Conservation (phyloP, 1,140 invertebrate species). For the Hyposmocoma kahamanoa region DNA sequence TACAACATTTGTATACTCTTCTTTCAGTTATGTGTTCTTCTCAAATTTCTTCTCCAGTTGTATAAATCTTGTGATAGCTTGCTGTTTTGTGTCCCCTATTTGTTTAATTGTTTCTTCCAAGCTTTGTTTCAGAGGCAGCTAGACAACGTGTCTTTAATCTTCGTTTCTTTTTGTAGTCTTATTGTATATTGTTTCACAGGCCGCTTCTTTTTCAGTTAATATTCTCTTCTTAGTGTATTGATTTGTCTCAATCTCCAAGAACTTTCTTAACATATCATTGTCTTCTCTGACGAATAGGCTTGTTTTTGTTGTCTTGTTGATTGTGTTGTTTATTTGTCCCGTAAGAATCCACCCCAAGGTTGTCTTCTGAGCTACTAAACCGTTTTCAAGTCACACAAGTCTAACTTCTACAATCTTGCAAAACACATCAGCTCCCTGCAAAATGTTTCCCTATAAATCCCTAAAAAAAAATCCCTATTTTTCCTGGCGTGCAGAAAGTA, state of each 20-base stretch:
- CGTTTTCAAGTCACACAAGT: neutral
- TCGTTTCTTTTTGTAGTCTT: neutral
- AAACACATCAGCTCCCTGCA: neutral
- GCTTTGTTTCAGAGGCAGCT: neutral
- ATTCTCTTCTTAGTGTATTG: neutral
- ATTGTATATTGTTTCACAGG: neutral
- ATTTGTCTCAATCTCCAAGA: neutral
- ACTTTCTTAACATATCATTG: neutral
- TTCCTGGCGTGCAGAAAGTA: neutral
- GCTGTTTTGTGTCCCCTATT: neutral
- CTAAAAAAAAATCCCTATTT: too few species aligned
- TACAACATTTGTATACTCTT: slow-evolving; percentile 20
- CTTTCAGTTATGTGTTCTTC: slow-evolving; percentile 14
- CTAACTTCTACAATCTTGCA: neutral
- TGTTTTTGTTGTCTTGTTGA: neutral
- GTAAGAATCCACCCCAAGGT: neutral
- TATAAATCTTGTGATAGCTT: slow-evolving; percentile 18
- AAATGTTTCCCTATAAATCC: too few species aligned
- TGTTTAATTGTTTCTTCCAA: neutral
- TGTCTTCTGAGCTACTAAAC: neutral
- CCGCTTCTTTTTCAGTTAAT: neutral
- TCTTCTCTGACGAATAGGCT: neutral
- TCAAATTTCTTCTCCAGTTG: slow-evolving; percentile 21
- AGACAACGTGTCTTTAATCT: neutral
- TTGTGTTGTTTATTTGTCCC: neutral